Percentiles rank a stretch among this genome's conserved stretches.
Conservation (phyloP, 1,140 invertebrate genomes). For the Panagrolaimus sp. region DNA sequence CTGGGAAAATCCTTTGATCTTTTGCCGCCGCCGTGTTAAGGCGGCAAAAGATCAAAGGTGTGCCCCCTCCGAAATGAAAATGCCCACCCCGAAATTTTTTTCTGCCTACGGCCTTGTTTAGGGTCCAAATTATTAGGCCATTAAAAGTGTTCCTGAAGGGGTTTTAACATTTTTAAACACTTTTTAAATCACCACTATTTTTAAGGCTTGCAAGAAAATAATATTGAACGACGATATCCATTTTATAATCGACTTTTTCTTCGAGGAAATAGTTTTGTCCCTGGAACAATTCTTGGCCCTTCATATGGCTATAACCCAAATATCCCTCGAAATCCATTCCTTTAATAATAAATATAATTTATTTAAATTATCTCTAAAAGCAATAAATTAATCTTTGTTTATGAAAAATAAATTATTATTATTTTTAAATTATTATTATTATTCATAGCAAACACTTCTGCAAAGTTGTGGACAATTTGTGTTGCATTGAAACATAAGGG, state of each 20-base stretch:
- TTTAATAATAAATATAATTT: background rate
- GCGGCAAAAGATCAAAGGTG: too few species aligned
- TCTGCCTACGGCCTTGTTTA: too few species aligned
- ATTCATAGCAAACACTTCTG: conserved; percentile 8
- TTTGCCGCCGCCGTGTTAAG: too few species aligned
- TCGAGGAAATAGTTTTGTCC: background rate
- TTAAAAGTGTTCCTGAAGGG: too few species aligned
- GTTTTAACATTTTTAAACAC: background rate
- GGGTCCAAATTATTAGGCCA: too few species aligned
- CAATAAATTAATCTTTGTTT: background rate
- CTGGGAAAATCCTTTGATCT: too few species aligned
- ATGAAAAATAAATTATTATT: background rate
- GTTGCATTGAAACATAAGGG: background rate
- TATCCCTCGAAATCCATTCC: background rate
- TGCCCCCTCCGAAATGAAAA: too few species aligned
- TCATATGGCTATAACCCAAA: conserved; percentile 4
- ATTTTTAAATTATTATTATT: background rate
- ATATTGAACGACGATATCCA: background rate
- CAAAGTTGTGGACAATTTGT: conserved; percentile 15
- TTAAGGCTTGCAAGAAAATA: background rate
- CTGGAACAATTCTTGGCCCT: conserved; percentile 7
- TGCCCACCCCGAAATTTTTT: too few species aligned
- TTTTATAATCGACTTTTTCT: conserved; percentile 8
- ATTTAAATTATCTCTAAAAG: background rate
- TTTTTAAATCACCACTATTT: background rate